A percentile compares a stretch with the other conserved stretches of the same genome.
These are phyloP conservation scores for Bothrops jararaca DNA, from an alignment of 2,113 vertebrate genomes.

Conservation along the genomic window DNA sequence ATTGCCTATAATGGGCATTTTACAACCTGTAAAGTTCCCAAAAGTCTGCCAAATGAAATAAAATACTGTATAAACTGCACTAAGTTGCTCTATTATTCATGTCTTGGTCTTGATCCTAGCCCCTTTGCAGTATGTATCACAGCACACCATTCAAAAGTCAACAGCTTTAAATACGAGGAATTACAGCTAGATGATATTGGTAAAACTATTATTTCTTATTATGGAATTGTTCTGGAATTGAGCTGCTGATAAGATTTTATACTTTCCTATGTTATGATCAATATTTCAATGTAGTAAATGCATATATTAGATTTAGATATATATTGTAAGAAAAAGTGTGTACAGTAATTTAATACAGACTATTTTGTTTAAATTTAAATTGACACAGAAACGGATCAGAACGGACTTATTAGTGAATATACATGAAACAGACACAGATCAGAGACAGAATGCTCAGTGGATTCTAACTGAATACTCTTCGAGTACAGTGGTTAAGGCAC, in stretches of 20 bases:
- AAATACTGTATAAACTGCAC: not conserved
- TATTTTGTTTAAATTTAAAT: not conserved
- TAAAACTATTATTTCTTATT: not conserved
- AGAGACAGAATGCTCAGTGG: not conserved
- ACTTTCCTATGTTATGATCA: not conserved
- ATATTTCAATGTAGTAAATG: not conserved
- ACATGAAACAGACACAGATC: not conserved
- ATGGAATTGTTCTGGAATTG: not conserved
- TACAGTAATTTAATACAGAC: not conserved
- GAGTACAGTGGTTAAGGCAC: not conserved
- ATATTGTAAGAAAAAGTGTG: not conserved
- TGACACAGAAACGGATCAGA: not conserved
- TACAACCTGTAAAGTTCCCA: not conserved
- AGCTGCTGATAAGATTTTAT: not conserved
- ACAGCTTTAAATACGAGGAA: not conserved
- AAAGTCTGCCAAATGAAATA: not conserved
- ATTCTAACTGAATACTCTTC: not conserved
- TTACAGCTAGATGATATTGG: not conserved
- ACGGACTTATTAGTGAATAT: not conserved
- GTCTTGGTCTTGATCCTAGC: not conserved
- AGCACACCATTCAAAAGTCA: not conserved
- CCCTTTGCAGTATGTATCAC: not conserved
- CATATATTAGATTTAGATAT: not conserved
- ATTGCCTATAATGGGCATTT: not conserved
- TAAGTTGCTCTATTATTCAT: not conserved